These are phyloP conservation scores for Mallotus villosus DNA, from an alignment of 2,797 vertebrate genomes.

Conservation along the genomic window DNA sequence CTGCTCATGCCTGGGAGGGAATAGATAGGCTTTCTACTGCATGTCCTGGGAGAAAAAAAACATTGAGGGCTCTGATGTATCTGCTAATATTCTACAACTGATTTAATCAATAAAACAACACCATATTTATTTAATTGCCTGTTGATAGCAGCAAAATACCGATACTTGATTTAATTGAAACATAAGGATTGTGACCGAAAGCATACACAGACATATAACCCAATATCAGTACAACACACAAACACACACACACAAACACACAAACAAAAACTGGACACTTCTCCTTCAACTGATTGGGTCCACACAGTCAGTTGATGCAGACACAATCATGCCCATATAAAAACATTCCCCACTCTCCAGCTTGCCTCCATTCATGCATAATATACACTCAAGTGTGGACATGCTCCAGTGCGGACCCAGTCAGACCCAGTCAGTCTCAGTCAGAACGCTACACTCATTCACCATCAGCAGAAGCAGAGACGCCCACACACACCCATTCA, in stretches of 20 bases:
- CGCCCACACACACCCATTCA: constrained; percentile 7
- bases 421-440: neutral
- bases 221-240: neutral
- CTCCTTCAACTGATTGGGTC: neutral
- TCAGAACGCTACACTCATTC: constrained; percentile 3
- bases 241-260: neutral
- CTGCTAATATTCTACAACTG: no score
- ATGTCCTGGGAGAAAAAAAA: neutral
- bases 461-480: neutral
- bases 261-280: neutral
- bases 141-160: neutral
- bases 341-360: neutral
- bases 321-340: neutral
- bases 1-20: neutral
- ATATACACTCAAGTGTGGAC: neutral
- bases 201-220: neutral
- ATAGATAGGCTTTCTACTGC: neutral
- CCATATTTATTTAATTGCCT: neutral
- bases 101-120: neutral
- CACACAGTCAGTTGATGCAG: neutral
- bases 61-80: neutral
- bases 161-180: neutral
- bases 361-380: neutral
- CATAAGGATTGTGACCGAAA: neutral
- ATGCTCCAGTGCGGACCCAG: neutral